Conservation (phyloP, 2,888 invertebrate species). For the Tethea ocularis region DNA sequence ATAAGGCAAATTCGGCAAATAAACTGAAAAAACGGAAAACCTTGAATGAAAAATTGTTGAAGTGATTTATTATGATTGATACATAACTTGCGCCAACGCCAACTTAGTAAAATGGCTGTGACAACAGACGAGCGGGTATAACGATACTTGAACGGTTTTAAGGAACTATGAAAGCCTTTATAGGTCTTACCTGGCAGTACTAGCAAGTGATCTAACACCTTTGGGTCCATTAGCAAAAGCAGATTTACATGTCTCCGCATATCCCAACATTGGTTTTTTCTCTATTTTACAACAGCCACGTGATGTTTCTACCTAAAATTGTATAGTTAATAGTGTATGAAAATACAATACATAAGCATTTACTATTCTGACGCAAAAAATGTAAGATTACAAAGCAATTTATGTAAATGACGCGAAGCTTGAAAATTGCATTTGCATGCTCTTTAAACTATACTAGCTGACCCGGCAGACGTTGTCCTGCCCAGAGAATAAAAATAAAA, state of each 20-base stretch:
- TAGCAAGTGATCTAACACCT: slow-evolving; percentile 70
- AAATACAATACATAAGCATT: not conserved
- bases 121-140: no score
- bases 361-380: no score
- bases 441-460: not conserved
- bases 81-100: no score
- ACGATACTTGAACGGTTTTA: no score
- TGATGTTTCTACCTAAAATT: slow-evolving; percentile 71
- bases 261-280: slow-evolving; percentile 79
- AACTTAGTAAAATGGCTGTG: no score
- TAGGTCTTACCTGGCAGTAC: slow-evolving; percentile 73
- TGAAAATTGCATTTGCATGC: not conserved
- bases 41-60: no score
- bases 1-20: slow-evolving; percentile 85
- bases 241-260: slow-evolving; percentile 85
- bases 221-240: slow-evolving; percentile 85
- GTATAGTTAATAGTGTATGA: not conserved
- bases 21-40: slow-evolving; percentile 58
- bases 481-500: not conserved
- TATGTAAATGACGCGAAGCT: not conserved
- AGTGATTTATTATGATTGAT: no score
- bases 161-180: no score
- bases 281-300: slow-evolving; percentile 75
- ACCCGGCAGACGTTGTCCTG: no score
- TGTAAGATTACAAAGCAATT: not conserved